Evolutionary conservation across 2,797 vertebrate genomes (phyloP).

Genomic region (Peromyscus attwateri): DNA sequence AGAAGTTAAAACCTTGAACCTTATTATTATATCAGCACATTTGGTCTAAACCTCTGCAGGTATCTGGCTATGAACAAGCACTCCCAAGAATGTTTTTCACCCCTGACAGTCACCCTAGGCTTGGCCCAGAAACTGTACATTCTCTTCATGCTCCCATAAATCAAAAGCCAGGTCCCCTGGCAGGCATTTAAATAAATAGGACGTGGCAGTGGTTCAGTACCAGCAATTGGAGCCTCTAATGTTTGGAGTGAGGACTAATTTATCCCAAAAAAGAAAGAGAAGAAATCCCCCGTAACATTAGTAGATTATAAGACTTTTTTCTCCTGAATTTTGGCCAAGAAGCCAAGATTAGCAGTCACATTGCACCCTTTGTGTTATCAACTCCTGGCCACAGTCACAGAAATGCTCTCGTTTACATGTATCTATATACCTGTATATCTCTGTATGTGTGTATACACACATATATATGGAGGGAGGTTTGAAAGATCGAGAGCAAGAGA

Average conservation of each 20-base stretch:
- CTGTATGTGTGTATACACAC: too few species aligned
- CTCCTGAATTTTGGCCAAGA: conserved; percentile 62
- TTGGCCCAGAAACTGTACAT: not conserved
- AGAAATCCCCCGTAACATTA: conserved; percentile 69
- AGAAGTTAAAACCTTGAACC: not conserved
- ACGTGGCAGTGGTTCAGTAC: not conserved
- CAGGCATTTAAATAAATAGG: conserved; percentile 59
- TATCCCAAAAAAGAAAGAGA: conserved; percentile 66
- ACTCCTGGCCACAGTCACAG: not conserved
- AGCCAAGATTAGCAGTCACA: conserved; percentile 58
- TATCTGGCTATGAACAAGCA: not conserved
- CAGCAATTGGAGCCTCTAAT: conserved; percentile 28
- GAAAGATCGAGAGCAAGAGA: not conserved
- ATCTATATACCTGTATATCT: not conserved
- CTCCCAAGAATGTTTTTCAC: not conserved
- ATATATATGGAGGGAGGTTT: too few species aligned
- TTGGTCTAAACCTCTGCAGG: not conserved
- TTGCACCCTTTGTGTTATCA: not conserved
- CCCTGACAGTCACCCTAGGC: not conserved
- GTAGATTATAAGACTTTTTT: conserved; percentile 15
- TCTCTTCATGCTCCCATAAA: not conserved
- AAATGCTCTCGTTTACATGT: not conserved
- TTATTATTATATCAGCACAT: not conserved
- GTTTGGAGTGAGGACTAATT: conserved; percentile 58
- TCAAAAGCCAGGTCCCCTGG: not conserved